A percentile compares a stretch with the other conserved stretches of the same genome.
These are phyloP conservation scores for Antheraea mylitta DNA, from an alignment of 1,140 invertebrate genomes.

Conservation along the genomic window DNA sequence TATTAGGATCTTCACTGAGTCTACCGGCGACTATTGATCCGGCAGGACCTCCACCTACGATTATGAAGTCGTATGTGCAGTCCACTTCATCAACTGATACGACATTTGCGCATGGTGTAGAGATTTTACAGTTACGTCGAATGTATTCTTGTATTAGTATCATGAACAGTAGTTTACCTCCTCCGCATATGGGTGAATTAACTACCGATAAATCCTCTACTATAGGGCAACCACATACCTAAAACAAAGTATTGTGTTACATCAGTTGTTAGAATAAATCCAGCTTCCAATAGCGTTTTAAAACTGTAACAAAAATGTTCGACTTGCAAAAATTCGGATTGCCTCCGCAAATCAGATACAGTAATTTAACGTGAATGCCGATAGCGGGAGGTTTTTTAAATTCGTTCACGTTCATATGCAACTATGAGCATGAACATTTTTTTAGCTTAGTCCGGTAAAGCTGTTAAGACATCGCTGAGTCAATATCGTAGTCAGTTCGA, in stretches of 20 bases:
- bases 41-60: slow-evolving; percentile 46
- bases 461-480: too few species aligned
- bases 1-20: slow-evolving; percentile 33
- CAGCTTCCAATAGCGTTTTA: too few species aligned
- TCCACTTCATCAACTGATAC: slow-evolving; percentile 18
- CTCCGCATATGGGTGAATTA: slow-evolving; percentile 82
- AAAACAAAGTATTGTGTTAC: background rate
- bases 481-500: too few species aligned
- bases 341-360: too few species aligned
- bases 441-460: too few species aligned
- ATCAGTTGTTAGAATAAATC: too few species aligned
- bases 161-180: slow-evolving; percentile 88
- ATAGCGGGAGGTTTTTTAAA: too few species aligned
- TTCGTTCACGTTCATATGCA: too few species aligned
- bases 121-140: slow-evolving; percentile 86
- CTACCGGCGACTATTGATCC: slow-evolving; percentile 48
- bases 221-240: slow-evolving; percentile 83
- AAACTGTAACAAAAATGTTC: too few species aligned
- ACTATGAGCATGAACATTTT: too few species aligned
- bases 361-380: too few species aligned
- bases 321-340: too few species aligned
- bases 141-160: slow-evolving; percentile 87
- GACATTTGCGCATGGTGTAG: slow-evolving; percentile 38
- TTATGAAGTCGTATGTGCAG: slow-evolving; percentile 43
- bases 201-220: slow-evolving; percentile 84